Base-by-base conservation (phyloP, 2,888 invertebrate genomes). In the Lamproptera curius region DNA sequence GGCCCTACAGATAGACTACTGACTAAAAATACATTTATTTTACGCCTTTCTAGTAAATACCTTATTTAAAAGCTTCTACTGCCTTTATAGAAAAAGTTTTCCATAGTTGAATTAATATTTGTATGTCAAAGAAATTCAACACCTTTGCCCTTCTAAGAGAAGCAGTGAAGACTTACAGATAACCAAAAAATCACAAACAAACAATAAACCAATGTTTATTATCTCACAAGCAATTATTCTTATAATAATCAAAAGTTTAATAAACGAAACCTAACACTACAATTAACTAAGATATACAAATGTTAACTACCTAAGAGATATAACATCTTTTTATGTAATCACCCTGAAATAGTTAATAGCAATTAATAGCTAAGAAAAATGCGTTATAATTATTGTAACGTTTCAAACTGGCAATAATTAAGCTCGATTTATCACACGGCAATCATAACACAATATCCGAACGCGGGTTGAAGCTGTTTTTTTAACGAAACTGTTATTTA, bases 401-500 rank as follows among this genome's bases (percentile, higher is more conserved):
- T 48, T 38, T 5, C 23, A 8, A 17, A 14, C 35, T 20, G 10
- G 28, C 28, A 10, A 36, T 17, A 16, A 44, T 49, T 43, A 28
- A 4, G 31, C 14, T 15, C 48, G 39, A 49, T 43, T 43, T 36
- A 49, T 49, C 28, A 35, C 31, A 39, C 20, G 39, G 17, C 35
- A 39, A 48, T 48, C 43, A 43, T 13, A 49, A 49, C 39, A 49
- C 43, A 49, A n/a, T 16, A 40, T 40, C n/a, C 28, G 20, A 43
- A 43, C 49, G 35, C 40, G 33, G 26, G 6, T 10, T 20, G 16
- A 38, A 16, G 39, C 35, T 39, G 28, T 43, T 49, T 43, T 16
- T 33, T 11, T 31, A 38, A 28, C 20, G 16, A 38, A 11, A 16
- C 35, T 9, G 26, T 48, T 48, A 26, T 35, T 43, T 43, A 20